Percentiles rank a stretch among this genome's conserved stretches.
phyloP scores from a whole-genome alignment of 2,888 invertebrate species.

The Steromphala cineraria region DNA sequence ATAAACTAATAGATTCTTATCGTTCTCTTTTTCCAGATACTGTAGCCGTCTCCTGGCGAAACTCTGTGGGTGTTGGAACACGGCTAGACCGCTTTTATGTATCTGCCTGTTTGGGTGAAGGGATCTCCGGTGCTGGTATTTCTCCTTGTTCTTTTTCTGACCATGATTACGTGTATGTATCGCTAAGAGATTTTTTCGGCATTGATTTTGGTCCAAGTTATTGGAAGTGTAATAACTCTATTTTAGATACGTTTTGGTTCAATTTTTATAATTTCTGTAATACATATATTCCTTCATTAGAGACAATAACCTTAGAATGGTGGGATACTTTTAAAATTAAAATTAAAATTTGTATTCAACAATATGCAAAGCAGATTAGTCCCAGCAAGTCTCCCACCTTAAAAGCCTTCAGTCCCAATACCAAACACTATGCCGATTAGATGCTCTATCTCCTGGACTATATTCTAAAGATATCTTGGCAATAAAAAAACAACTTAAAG shows the following conservation, averaged over 20 bases:
- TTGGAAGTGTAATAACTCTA: conserved; percentile 11
- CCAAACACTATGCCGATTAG: neutral
- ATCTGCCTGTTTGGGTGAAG: neutral
- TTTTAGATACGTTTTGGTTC: neutral
- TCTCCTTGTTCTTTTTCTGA: neutral
- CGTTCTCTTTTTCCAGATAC: neutral
- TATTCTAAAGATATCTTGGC: neutral
- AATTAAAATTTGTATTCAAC: neutral
- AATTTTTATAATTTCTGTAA: neutral
- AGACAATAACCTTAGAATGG: neutral
- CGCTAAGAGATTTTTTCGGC: neutral
- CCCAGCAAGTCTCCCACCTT: neutral
- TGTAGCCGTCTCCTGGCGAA: neutral
- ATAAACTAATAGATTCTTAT: neutral
- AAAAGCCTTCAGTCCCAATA: neutral
- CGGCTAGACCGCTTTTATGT: conserved; percentile 6
- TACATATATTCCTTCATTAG: neutral
- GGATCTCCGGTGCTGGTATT: neutral
- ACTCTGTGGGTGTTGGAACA: neutral
- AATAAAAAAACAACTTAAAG: neutral
- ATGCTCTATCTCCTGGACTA: neutral
- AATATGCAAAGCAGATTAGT: neutral
- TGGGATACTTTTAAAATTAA: neutral
- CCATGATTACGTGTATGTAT: neutral
- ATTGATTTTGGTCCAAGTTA: neutral